Percentiles rank a stretch among this genome's conserved stretches.
These are phyloP conservation scores for Agriopis aurantiaria DNA, from an alignment of 2,888 invertebrate genomes.

Conservation along the genomic window DNA sequence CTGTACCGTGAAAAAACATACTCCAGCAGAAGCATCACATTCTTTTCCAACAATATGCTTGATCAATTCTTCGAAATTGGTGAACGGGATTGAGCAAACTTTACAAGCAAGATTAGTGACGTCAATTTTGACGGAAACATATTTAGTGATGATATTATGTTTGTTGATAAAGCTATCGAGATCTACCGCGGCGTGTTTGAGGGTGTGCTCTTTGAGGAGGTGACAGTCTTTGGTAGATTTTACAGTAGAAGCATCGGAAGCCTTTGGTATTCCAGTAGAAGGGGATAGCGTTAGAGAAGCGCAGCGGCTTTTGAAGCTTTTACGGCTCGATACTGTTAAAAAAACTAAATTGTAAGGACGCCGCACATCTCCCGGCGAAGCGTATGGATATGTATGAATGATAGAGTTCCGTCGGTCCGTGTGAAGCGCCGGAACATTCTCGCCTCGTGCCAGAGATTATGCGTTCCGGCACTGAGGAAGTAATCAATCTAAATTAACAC, in stretches of 20 bases:
- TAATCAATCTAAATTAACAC: conserved; percentile 11
- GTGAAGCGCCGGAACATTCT: no score
- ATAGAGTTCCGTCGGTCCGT: no score
- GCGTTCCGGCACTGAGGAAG: conserved; percentile 10
- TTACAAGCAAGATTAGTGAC: conserved; percentile 63
- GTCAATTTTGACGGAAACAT: conserved; percentile 74
- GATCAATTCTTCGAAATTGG: conserved; percentile 60
- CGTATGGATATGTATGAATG: no score
- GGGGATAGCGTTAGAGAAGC: conserved; percentile 66
- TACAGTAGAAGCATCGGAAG: conserved; percentile 72
- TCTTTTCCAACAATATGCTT: conserved; percentile 60
- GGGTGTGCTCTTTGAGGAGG: conserved; percentile 61
- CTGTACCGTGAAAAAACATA: conserved; percentile 62
- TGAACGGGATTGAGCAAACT: conserved; percentile 53
- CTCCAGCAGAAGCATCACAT: conserved; percentile 57
- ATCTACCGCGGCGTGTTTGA: conserved; percentile 58
- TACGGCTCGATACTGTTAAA: no score
- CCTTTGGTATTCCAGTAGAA: conserved; percentile 74
- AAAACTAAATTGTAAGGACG: no score
- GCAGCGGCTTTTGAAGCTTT: conserved; percentile 45
- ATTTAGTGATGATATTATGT: conserved; percentile 65
- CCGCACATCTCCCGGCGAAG: no score
- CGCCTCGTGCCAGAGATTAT: conserved; percentile 8
- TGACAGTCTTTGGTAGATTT: conserved; percentile 66
- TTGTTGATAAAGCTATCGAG: conserved; percentile 60